Evolutionary conservation across 2,113 vertebrate species (phyloP), one percentile per base, ranked within the genome.

Genomic region (Megatriorchis doriae): DNA sequence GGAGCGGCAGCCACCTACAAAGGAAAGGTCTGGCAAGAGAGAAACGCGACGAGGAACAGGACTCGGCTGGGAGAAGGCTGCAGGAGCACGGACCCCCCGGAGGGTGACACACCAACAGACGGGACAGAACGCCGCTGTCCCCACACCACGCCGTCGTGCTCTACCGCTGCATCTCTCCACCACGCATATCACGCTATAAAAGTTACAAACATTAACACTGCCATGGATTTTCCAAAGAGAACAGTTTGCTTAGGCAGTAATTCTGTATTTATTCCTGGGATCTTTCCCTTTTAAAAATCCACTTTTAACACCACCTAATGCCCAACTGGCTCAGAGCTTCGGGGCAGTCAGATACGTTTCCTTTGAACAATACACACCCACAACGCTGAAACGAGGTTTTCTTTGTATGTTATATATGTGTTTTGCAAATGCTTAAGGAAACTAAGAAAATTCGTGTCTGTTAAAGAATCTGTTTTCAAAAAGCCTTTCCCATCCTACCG

Each of bases 1-100:
- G 93, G 36, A 84, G 96, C 77, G 95, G 95, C 94, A 97, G 96
- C 79, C 81, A 96, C 97, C 98, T 97, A 97, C 11, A 61, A 78
- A 94, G 87, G 80, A 81, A 82, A 96, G 65, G 88, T 53, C 40
- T 82, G 31, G 86, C 89, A 38, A 84, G 92, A 86, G 72, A 90
- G 95, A 89, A 72, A 48, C 32, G 45, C 6, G 74, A 83, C 61
- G 75, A 23, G 45, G 66, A 43, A 15, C 32, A 55, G 43, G 36
- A 29, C 3, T 58, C 4, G 43, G 67, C 34, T 34, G 17, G 32
- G 47, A 81, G 82, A 16, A 23, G 8, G 81, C 53, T 25, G 59
- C 1, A 10, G 63, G n/a, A 23, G 63, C 48, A 10, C 21, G 15
- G 25, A 4, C 23, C 15, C 50, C 63, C 42, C 7, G 7, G 4